These are phyloP conservation scores for Oriolus oriolus DNA, from an alignment of 2,113 vertebrate genomes.

Conservation along the genomic window DNA sequence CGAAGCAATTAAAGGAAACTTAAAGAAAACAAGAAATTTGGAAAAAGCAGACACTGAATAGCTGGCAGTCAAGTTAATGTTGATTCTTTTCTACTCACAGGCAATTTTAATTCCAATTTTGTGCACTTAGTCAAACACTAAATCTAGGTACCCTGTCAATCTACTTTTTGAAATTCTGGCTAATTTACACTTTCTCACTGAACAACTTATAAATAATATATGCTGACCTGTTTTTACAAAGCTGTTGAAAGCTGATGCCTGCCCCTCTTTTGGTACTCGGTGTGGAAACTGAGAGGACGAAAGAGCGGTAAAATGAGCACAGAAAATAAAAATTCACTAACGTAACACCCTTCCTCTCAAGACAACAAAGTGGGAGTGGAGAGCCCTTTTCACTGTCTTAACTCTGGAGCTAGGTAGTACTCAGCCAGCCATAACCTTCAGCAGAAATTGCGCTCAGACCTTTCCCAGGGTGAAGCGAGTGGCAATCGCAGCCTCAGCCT, in stretches of 20 bases:
- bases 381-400: background rate
- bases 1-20: constrained; percentile 1
- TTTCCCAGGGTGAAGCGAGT: background rate
- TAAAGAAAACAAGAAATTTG: constrained; percentile 15
- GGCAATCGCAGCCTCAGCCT: background rate
- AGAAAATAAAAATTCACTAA: background rate
- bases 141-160: background rate
- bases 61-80: background rate
- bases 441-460: background rate
- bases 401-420: background rate
- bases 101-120: constrained; percentile 18
- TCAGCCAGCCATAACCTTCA: background rate
- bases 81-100: background rate
- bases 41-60: background rate
- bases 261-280: background rate
- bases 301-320: background rate
- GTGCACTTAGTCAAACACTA: background rate
- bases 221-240: background rate
- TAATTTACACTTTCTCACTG: background rate
- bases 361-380: background rate
- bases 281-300: background rate
- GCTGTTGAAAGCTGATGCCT: background rate
- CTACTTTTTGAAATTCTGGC: background rate
- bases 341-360: background rate
- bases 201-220: background rate